Evolutionary conservation across 64 coral and sea anemone genomes (phyloP).

Genomic region (Exaiptasia diaphana): DNA sequence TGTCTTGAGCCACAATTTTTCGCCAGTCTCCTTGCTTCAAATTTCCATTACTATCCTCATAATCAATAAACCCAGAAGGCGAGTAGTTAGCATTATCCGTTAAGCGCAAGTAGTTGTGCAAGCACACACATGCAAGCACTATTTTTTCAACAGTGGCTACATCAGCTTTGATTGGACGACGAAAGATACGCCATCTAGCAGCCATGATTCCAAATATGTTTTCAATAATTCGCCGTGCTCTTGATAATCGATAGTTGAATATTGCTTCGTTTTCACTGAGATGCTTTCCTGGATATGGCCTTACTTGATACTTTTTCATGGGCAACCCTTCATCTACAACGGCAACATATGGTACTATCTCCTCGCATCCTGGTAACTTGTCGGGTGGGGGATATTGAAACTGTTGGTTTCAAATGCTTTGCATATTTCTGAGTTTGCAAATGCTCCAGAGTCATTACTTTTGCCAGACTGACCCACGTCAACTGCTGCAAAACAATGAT

Average conservation of each 20-base stretch:
- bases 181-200: conserved; percentile 26
- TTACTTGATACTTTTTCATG: not conserved
- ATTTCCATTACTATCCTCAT: conserved; percentile 23
- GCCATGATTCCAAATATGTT: conserved; percentile 40
- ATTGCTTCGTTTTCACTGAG: not conserved
- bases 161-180: conserved; percentile 2
- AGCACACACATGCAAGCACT: conserved; percentile 30
- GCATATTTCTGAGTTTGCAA: conserved; percentile 2
- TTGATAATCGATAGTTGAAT: conserved; percentile 30
- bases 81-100: conserved; percentile 16
- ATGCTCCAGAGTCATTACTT: conserved; percentile 16
- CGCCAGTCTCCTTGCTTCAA: conserved; percentile 38
- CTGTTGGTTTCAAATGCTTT: conserved; percentile 31
- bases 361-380: not conserved
- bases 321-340: conserved; percentile 41
- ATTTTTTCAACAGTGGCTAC: conserved; percentile 33
- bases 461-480: conserved; percentile 39
- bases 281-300: conserved; percentile 47
- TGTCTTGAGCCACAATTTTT: conserved; percentile 1
- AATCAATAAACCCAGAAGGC: conserved; percentile 28
- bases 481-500: conserved; percentile 53
- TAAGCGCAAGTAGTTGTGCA: conserved; percentile 47
- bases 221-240: conserved; percentile 43
- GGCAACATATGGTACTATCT: not conserved
- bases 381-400: conserved; percentile 10